These are phyloP conservation scores for Diacarnus erythraeanus DNA, from an alignment of 37 sponge, comb jelly and placozoan species.

Conservation along the genomic window DNA sequence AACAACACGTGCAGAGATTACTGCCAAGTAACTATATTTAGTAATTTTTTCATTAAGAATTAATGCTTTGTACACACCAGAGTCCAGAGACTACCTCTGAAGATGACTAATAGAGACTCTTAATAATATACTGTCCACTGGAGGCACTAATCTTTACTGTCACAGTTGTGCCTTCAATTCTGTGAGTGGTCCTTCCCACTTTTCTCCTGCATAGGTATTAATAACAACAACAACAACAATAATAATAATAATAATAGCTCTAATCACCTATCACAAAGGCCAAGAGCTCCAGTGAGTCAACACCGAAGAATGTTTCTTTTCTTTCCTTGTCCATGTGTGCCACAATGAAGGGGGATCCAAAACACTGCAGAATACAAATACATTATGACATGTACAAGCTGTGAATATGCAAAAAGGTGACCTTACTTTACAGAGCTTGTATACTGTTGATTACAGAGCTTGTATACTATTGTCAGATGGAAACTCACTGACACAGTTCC, in stretches of 20 bases:
- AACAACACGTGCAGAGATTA: too few relatives aligned
- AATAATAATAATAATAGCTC: neutral
- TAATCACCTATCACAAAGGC: conserved; percentile 55
- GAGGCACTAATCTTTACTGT: neutral
- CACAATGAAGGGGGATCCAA: conserved; percentile 73
- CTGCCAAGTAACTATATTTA: too few relatives aligned
- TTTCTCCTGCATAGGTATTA: conserved; percentile 35
- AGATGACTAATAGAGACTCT: too few relatives aligned
- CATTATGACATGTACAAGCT: neutral
- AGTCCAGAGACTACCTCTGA: too few relatives aligned
- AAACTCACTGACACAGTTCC: too few relatives aligned
- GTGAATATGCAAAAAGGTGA: too few relatives aligned
- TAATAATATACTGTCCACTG: too few relatives aligned
- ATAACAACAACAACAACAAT: neutral
- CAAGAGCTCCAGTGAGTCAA: conserved; percentile 65
- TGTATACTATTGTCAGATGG: too few relatives aligned
- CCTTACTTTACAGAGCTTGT: too few relatives aligned
- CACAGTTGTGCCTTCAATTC: conserved; percentile 20
- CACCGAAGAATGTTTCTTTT: conserved; percentile 56
- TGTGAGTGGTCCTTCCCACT: conserved; percentile 64
- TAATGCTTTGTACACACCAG: too few relatives aligned
- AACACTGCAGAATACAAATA: conserved; percentile 38
- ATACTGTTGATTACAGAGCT: too few relatives aligned
- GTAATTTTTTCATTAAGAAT: too few relatives aligned
- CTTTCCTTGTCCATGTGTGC: conserved; percentile 38